Base-by-base conservation (phyloP, 2,888 invertebrate genomes). In the Cephus rjabovi region DNA sequence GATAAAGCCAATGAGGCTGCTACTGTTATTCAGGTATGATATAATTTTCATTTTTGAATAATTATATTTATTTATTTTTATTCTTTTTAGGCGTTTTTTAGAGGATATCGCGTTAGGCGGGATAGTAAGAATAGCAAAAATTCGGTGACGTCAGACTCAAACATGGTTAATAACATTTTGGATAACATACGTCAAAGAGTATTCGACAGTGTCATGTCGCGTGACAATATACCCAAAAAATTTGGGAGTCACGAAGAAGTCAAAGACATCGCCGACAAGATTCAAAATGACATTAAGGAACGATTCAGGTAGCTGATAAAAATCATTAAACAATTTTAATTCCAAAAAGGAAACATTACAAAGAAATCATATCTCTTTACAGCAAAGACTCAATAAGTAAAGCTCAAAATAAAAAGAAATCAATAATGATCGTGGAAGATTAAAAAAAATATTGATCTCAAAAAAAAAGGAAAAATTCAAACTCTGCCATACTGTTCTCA, bases 1-100 rank as follows among this genome's bases (percentile, higher is more conserved):
- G 80, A 85, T 40, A 78, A 78, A 76, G 88, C 86, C 69, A 82
- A 89, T 75, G 79, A 85, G 71, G 89, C 89, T 31, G 90, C 90
- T 30, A 79, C 30, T 4, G 78, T 86, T 76, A 89, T 90, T 78
- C 90, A 90, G 83, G 90, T 89, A 68, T 71, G n/a, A 68, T 30
- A 9, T 68, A 9, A n/a, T 76, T 34, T 56, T 56, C 9, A 56
- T 56, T 56, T 56, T 56, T 56, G 23, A 6, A 23, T 2, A 6
- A 56, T 9, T 23, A 9, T 56, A 56, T 30, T 30, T 30, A 3
- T 31, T 33, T 6, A 71, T 3, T 30, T 33, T 71, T 30, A 6
- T 34, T 34, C 12, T 0, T 30, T 1, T 30, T 70, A 87, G 87
- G 83, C 40, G 75, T 82, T 83, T 33, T 87, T 83, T 74, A 83